These are phyloP conservation scores for Noctua fimbriata DNA, from an alignment of 2,888 invertebrate genomes.

Conservation along the genomic window DNA sequence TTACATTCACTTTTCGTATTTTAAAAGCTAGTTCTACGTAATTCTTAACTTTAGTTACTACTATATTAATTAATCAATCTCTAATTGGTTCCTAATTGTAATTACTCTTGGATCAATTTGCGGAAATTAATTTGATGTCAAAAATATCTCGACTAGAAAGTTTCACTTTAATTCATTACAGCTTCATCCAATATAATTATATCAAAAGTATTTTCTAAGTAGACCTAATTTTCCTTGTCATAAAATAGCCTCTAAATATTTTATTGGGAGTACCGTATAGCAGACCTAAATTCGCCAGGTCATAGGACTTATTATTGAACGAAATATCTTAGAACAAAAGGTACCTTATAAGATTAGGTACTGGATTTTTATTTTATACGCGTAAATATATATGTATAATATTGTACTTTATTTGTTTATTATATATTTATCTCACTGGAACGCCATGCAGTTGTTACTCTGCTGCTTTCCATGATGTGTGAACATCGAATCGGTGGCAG, in stretches of 20 bases:
- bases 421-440: neutral
- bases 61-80: neutral
- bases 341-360: neutral
- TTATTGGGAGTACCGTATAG: neutral
- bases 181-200: neutral
- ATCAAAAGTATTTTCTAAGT: neutral
- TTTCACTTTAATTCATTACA: neutral
- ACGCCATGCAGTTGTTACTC: neutral
- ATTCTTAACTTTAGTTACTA: neutral
- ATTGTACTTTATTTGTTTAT: neutral
- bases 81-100: neutral
- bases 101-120: neutral
- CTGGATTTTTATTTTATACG: neutral
- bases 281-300: neutral
- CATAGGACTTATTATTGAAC: neutral
- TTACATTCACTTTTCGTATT: neutral
- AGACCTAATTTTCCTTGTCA: neutral
- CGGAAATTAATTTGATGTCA: neutral
- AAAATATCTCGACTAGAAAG: neutral
- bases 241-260: neutral
- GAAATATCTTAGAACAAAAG: neutral
- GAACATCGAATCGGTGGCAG: neutral
- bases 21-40: neutral
- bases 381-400: neutral
- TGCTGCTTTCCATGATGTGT: too few relatives aligned